Evolutionary conservation across 2,888 invertebrate species (phyloP), one percentile per base, ranked within the genome.

Genomic region (Cheilosia variabilis): DNA sequence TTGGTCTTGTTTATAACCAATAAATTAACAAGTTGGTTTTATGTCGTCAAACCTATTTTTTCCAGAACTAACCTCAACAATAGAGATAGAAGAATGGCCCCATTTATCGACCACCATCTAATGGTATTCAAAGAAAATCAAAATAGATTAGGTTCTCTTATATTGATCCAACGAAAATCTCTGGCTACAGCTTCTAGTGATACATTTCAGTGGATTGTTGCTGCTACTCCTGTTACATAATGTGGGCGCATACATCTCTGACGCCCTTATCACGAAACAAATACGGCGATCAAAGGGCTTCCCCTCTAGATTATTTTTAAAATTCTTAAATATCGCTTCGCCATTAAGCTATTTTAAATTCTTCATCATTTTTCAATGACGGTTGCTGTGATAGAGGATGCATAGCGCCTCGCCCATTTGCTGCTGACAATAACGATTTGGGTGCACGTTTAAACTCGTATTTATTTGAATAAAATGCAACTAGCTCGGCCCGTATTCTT

Each of bases 321-420:
- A 37, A 13, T 37, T 37, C 37, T 37, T 53, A 22, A 53, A 22
- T 41, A 43, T 41, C 41, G 7, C 41, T 27, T 66, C 10, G 17
- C 65, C 52, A 53, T 52, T 53, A 41, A 37, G 34, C 37, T 52
- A 37, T 37, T 65, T 66, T 27, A 66, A 53, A 66, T 43, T 66
- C 53, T 24, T 66, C 27, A 4, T 15, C 24, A 52, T 50, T 66
- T 53, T 41, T 66, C 53, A 66, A 66, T 66, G 41, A 53, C 41
- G n/a, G 27, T 53, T 27, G 66, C 13, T 24, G 9, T 24, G 17
- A 17, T 41, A 24, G 41, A 27, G 17, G 41, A 22, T 41, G 13
- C 53, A 22, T 41, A 17, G 27, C 34, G 27, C 65, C 65, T 22
- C 50, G 19, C 52, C 65, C 50, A 65, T 50, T 65, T 50, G 45